Conservation (phyloP, 2,113 vertebrate genomes). For the Potamarius usumacintae region DNA sequence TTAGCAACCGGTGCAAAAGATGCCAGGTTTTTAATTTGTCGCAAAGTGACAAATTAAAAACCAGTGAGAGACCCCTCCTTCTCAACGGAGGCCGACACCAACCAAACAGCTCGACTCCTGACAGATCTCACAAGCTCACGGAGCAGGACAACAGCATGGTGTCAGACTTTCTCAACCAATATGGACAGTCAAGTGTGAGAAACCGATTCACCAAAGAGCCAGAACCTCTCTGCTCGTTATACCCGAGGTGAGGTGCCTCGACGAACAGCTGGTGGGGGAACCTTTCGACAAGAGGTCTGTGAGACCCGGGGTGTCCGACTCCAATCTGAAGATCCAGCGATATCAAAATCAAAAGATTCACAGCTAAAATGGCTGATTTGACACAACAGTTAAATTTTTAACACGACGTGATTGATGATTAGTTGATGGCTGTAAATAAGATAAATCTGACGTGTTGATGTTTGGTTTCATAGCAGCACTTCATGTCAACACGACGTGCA, state of each 20-base stretch:
- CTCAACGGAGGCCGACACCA: constrained; percentile 54
- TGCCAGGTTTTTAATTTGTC: constrained; percentile 37
- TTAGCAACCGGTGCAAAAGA: constrained; percentile 21
- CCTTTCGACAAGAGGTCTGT: background rate
- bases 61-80: constrained; percentile 46
- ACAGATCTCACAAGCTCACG: constrained; percentile 59
- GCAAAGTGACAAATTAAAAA: too few relatives aligned
- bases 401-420: background rate
- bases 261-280: constrained; percentile 7
- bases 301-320: background rate
- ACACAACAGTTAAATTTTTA: background rate
- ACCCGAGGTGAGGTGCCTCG: constrained; percentile 58
- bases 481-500: background rate
- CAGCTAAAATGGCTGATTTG: background rate
- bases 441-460: background rate
- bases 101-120: constrained; percentile 53
- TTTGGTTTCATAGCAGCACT: background rate
- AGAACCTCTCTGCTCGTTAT: constrained; percentile 63
- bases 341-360: background rate
- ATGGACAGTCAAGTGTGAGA: constrained; percentile 61
- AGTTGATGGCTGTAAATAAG: background rate
- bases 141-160: constrained; percentile 60
- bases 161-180: constrained; percentile 64
- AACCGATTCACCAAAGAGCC: constrained; percentile 63
- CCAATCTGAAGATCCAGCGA: background rate